phyloP scores from a whole-genome alignment of 2,797 vertebrate species.

The Sebastes miniatus region DNA sequence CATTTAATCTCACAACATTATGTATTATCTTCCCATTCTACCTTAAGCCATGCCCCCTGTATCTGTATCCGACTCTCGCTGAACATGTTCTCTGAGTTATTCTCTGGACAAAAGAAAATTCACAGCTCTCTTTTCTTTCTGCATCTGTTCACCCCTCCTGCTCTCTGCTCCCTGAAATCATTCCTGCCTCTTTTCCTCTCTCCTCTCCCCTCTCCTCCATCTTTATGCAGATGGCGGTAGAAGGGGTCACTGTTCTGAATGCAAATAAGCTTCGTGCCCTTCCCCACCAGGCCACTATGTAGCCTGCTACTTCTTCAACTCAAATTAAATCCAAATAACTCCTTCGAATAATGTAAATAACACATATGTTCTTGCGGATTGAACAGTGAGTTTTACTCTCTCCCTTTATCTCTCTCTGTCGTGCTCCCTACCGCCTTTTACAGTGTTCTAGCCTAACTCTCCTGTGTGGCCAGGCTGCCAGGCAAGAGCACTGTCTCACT shows the following conservation, averaged over 20 bases:
- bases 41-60: constrained; percentile 5
- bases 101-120: constrained; percentile 52
- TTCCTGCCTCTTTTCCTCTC: constrained; percentile 50
- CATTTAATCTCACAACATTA: constrained; percentile 37
- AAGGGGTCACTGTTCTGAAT: constrained; percentile 78
- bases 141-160: constrained; percentile 58
- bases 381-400: constrained; percentile 46
- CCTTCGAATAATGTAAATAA: constrained; percentile 63
- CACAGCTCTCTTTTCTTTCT: constrained; percentile 51
- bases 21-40: constrained; percentile 32
- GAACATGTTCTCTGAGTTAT: constrained; percentile 36
- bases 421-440: background rate
- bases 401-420: constrained; percentile 15
- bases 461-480: constrained; percentile 47
- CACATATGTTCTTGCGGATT: constrained; percentile 50
- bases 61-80: constrained; percentile 14
- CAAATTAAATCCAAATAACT: constrained; percentile 62
- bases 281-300: constrained; percentile 57
- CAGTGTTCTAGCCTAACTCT: constrained; percentile 30
- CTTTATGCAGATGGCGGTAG: constrained; percentile 76
- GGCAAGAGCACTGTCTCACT: constrained; percentile 60
- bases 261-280: constrained; percentile 73
- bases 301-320: constrained; percentile 49
- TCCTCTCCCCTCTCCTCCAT: constrained; percentile 62
- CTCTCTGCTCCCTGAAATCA: constrained; percentile 59